Evolutionary conservation across 2,797 vertebrate species (phyloP).

Genomic region (Todus mexicanus): DNA sequence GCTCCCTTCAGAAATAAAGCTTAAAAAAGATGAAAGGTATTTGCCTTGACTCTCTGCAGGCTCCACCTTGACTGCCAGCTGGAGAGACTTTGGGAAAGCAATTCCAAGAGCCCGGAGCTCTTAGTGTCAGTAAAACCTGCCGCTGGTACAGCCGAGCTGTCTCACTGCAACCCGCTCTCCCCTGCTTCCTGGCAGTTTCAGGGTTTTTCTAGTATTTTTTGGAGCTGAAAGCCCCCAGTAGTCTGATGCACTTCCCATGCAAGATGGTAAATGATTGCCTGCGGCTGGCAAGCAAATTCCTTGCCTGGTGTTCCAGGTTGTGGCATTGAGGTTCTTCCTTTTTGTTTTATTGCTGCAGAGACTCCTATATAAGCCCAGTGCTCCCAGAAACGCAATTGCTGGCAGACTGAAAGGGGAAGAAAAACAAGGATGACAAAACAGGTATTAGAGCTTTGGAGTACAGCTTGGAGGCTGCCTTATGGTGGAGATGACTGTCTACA

Average conservation of each 20-base stretch:
- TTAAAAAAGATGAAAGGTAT: slow-evolving; percentile 55
- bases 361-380: not conserved
- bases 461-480: not conserved
- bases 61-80: not conserved
- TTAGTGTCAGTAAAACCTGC: not conserved
- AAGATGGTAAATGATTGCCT: not conserved
- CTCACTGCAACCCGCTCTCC: not conserved
- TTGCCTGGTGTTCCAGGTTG: not conserved
- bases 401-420: not conserved
- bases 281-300: not conserved
- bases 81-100: slow-evolving; percentile 30
- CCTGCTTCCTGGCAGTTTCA: not conserved
- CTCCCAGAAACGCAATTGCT: not conserved
- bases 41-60: slow-evolving; percentile 1
- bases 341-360: not conserved
- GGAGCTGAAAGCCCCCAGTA: not conserved
- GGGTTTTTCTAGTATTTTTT: not conserved
- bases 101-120: not conserved
- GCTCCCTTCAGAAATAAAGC: slow-evolving; percentile 34
- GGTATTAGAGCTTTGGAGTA: not conserved
- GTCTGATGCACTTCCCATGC: not conserved
- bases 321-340: not conserved
- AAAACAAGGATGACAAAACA: not conserved
- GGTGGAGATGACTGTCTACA: not conserved
- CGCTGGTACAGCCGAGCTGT: not conserved